phyloP scores from a whole-genome alignment of 2,113 vertebrate species.

The Syngnathoides biaculeatus region DNA sequence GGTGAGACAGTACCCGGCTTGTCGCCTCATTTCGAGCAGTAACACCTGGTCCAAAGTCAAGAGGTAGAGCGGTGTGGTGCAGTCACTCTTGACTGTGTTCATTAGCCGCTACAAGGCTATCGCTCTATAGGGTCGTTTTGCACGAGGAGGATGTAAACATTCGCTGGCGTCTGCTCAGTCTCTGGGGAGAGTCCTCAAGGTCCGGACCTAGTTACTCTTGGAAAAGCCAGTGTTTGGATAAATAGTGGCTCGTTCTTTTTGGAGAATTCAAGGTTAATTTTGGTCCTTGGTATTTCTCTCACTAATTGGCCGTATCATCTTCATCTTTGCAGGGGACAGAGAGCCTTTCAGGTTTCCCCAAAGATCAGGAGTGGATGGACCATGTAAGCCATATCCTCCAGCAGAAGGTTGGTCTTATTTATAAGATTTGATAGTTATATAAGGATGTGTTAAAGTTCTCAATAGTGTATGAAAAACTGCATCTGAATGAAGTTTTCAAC shows the following conservation, averaged over 20 bases:
- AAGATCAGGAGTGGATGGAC: slow-evolving; percentile 82
- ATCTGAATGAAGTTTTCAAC: too few species aligned
- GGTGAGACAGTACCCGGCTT: slow-evolving; percentile 22
- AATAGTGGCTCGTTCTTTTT: slow-evolving; percentile 22
- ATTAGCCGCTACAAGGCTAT: slow-evolving; percentile 63
- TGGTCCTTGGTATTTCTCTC: not conserved
- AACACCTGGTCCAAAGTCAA: slow-evolving; percentile 41
- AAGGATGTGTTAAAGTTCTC: not conserved
- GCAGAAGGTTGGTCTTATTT: slow-evolving; percentile 76
- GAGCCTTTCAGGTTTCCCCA: slow-evolving; percentile 49
- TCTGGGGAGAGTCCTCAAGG: slow-evolving; percentile 50
- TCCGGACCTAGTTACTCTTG: slow-evolving; percentile 30
- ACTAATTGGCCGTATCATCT: slow-evolving; percentile 6
- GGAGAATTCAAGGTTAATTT: slow-evolving; percentile 8
- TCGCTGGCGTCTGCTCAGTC: slow-evolving; percentile 40
- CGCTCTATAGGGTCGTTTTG: slow-evolving; percentile 44
- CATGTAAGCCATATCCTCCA: slow-evolving; percentile 80
- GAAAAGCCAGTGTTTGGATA: slow-evolving; percentile 10
- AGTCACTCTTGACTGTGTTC: slow-evolving; percentile 34
- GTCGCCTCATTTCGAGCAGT: slow-evolving; percentile 43
- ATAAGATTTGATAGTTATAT: not conserved
- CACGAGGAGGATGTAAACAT: slow-evolving; percentile 48
- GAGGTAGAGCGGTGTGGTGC: slow-evolving; percentile 25
- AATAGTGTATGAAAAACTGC: too few species aligned
- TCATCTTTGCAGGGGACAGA: slow-evolving; percentile 60